These are phyloP conservation scores for Hemistola chrysoprasaria DNA, from an alignment of 2,888 invertebrate genomes.

Conservation along the genomic window DNA sequence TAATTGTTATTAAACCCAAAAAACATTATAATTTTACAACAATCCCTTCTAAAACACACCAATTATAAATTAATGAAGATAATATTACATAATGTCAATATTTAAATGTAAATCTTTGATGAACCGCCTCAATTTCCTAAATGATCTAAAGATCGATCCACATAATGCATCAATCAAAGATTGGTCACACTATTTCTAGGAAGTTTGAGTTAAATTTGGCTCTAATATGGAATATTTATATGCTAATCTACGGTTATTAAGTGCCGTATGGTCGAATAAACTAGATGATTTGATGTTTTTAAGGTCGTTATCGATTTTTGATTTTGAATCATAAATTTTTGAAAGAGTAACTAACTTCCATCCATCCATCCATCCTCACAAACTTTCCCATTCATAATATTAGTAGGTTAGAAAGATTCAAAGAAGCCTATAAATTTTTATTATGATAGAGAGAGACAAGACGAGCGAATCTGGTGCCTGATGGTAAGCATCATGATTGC, in stretches of 20 bases:
- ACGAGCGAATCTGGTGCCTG: no score
- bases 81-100: constrained; percentile 21
- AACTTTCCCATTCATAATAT: no score
- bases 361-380: no score
- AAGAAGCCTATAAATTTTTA: no score
- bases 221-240: constrained; percentile 17
- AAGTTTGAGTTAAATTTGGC: constrained; percentile 22
- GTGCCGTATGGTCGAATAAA: constrained; percentile 13
- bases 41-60: not conserved
- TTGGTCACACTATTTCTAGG: constrained; percentile 30
- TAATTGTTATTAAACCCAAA: no score
- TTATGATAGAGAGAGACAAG: no score
- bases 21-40: constrained; percentile 1
- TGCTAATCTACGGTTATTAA: constrained; percentile 15
- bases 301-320: constrained; percentile 8
- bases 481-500: no score
- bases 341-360: no score
- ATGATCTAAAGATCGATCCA: constrained; percentile 5
- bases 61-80: constrained; percentile 5
- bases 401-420: no score
- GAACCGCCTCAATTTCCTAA: constrained; percentile 10
- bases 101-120: constrained; percentile 22
- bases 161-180: constrained; percentile 30
- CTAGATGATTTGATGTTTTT: constrained; percentile 24
- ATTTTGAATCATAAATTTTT: no score